These are phyloP conservation scores for Rhyacichthys aspro DNA, from an alignment of 2,797 vertebrate genomes.

Conservation along the genomic window DNA sequence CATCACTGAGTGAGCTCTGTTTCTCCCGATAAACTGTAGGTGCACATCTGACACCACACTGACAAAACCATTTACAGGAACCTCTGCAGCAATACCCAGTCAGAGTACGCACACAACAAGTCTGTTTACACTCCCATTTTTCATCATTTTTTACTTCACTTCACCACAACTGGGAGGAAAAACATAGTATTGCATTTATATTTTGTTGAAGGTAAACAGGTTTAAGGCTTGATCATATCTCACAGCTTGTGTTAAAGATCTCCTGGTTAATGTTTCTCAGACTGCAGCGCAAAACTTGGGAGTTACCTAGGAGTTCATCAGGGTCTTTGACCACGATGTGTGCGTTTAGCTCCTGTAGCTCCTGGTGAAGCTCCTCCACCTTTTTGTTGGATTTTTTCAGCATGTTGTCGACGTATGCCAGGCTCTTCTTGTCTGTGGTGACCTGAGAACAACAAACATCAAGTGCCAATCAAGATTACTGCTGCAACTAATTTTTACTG, in stretches of 20 bases:
- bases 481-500: no score
- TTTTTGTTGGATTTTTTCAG: slow-evolving; percentile 99
- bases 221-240: not conserved
- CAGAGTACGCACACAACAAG: not conserved
- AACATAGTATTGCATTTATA: no score
- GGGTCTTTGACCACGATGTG: slow-evolving; percentile 97
- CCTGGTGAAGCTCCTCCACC: slow-evolving; percentile 96
- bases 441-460: slow-evolving; percentile 69
- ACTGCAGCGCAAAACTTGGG: slow-evolving; percentile 4
- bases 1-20: slow-evolving; percentile 42
- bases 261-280: slow-evolving; percentile 26
- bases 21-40: slow-evolving; percentile 23
- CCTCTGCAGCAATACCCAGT: not conserved
- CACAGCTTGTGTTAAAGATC: not conserved
- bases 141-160: not conserved
- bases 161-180: no score
- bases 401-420: slow-evolving; percentile 99
- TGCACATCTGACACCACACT: slow-evolving; percentile 42
- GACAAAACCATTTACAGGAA: slow-evolving; percentile 23
- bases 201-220: no score
- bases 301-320: slow-evolving; percentile 92
- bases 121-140: not conserved
- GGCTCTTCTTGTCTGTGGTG: slow-evolving; percentile 98
- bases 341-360: slow-evolving; percentile 96
- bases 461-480: not conserved